phyloP scores from a whole-genome alignment of 2,888 invertebrate species.

The Drosophila percnosoma region DNA sequence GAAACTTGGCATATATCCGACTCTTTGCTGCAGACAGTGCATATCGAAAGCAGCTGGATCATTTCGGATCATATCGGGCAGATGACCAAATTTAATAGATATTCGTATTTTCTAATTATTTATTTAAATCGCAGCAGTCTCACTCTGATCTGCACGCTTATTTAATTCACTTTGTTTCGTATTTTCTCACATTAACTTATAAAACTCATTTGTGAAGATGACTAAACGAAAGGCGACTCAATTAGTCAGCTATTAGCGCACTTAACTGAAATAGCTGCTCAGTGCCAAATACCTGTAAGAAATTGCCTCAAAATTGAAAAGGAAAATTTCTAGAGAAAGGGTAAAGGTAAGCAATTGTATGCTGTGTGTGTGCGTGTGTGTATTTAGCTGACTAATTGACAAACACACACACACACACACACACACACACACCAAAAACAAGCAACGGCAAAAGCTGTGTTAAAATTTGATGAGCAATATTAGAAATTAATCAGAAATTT shows the following conservation, averaged over 20 bases:
- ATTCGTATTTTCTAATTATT: not conserved
- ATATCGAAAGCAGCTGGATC: not conserved
- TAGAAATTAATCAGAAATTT: slow-evolving; percentile 80
- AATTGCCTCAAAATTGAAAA: slow-evolving; percentile 13
- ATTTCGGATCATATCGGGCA: not conserved
- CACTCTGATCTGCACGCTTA: not conserved
- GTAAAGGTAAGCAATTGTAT: not conserved
- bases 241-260: not conserved
- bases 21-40: not conserved
- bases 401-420: not conserved
- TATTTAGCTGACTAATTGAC: slow-evolving; percentile 46
- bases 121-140: not conserved
- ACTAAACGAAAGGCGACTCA: not conserved
- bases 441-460: slow-evolving; percentile 33
- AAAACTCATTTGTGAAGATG: not conserved
- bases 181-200: not conserved
- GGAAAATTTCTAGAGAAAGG: not conserved
- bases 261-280: not conserved
- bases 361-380: not conserved
- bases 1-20: not conserved
- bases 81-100: not conserved
- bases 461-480: slow-evolving; percentile 72
- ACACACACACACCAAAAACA: slow-evolving; percentile 10
- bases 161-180: not conserved
- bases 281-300: not conserved